These are phyloP conservation scores for Dreissena rostriformis DNA, from an alignment of 1,140 invertebrate species.

Conservation along the genomic window DNA sequence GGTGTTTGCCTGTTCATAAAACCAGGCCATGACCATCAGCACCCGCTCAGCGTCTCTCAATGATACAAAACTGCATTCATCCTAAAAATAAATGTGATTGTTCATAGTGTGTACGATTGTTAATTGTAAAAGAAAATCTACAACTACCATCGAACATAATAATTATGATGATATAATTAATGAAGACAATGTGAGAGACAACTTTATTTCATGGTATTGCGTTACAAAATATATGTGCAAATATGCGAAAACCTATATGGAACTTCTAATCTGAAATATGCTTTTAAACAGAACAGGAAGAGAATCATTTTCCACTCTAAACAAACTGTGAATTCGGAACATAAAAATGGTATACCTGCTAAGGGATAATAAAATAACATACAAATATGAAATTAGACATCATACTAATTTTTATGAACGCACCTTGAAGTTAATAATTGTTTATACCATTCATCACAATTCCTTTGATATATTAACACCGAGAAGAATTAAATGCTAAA, in stretches of 20 bases:
- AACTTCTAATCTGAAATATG: background rate
- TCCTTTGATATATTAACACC: background rate
- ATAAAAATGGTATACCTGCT: too few relatives aligned
- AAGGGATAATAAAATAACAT: too few relatives aligned
- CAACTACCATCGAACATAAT: background rate
- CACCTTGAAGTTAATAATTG: background rate
- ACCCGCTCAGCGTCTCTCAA: conserved; percentile 74
- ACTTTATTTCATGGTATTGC: background rate
- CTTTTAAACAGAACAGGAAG: background rate
- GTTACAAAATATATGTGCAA: background rate
- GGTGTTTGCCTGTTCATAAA: conserved; percentile 50
- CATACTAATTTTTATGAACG: background rate
- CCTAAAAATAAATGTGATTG: conserved; percentile 49
- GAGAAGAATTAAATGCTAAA: background rate
- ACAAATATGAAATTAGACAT: background rate
- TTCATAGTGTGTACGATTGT: background rate
- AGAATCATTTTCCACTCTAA: too few relatives aligned
- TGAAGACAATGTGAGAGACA: too few relatives aligned
- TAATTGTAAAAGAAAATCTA: background rate
- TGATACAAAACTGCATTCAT: conserved; percentile 79
- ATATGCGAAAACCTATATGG: background rate
- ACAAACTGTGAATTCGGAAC: too few relatives aligned
- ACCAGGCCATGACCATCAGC: conserved; percentile 71
- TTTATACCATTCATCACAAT: background rate
- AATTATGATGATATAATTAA: too few relatives aligned